Conservation (phyloP, 2,888 invertebrate species). For the Shargacucullia verbasci region DNA sequence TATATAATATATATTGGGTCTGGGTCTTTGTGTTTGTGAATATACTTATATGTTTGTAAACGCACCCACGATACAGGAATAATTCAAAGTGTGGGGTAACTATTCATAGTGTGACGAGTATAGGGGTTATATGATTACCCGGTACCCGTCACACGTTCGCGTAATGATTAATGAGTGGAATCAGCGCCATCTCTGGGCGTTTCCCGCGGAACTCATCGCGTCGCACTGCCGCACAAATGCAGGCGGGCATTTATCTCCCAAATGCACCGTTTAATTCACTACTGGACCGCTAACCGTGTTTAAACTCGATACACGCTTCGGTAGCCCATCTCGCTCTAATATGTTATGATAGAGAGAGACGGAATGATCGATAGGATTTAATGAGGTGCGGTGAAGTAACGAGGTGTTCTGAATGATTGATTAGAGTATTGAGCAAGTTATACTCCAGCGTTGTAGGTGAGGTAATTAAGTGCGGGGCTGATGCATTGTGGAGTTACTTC, state of each 20-base stretch:
- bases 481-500: constrained; percentile 20
- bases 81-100: constrained; percentile 10
- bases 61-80: too few relatives aligned
- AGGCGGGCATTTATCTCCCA: constrained; percentile 68
- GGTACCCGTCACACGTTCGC: constrained; percentile 50
- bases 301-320: constrained; percentile 45
- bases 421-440: constrained; percentile 56
- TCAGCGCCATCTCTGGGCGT: constrained; percentile 62
- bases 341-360: constrained; percentile 30
- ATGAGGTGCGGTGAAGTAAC: constrained; percentile 58
- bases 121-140: constrained; percentile 25
- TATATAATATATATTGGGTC: too few relatives aligned
- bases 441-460: constrained; percentile 32
- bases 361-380: constrained; percentile 46
- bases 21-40: too few relatives aligned
- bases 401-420: constrained; percentile 65
- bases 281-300: constrained; percentile 55
- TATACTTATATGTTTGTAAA: too few relatives aligned
- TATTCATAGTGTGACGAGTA: not conserved
- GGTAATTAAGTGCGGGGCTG: constrained; percentile 43
- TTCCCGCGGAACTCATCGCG: constrained; percentile 30
- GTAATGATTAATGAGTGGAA: constrained; percentile 74
- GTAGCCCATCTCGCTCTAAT: constrained; percentile 30
- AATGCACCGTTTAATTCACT: constrained; percentile 75
- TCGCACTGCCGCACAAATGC: constrained; percentile 58